A percentile compares a stretch with the other conserved stretches of the same genome.
phyloP scores from a whole-genome alignment of 2,797 vertebrate species.

The Anguilla marmorata region DNA sequence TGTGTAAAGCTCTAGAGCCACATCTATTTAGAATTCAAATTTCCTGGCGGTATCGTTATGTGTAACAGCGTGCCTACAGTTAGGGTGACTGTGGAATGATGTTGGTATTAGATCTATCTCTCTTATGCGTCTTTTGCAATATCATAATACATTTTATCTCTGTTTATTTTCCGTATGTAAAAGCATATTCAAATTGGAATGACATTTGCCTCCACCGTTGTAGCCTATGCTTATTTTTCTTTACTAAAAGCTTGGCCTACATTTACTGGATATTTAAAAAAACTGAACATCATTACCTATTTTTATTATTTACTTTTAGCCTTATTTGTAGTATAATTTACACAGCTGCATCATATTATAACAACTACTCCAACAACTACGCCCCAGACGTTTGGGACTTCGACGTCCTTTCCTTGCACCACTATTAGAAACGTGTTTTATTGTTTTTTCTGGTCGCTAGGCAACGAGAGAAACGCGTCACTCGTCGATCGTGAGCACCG shows the following conservation, averaged over 20 bases:
- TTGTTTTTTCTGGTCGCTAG: conserved; percentile 9
- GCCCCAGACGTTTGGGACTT: neutral
- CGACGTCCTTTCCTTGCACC: neutral
- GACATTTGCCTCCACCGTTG: neutral
- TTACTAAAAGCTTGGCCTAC: neutral
- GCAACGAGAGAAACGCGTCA: conserved; percentile 17
- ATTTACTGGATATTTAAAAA: neutral
- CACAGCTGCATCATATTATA: neutral
- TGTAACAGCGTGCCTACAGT: conserved; percentile 1
- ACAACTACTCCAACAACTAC: neutral
- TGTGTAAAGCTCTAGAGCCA: neutral
- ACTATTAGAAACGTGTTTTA: neutral
- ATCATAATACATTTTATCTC: no score
- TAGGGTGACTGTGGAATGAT: conserved; percentile 13
- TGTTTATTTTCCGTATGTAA: no score
- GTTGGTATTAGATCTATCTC: neutral
- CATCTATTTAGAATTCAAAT: conserved; percentile 18
- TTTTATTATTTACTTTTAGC: neutral
- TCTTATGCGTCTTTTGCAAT: conserved; percentile 1
- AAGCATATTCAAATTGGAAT: neutral
- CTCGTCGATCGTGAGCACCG: conserved; percentile 17
- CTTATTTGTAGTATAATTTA: neutral
- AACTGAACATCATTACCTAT: neutral
- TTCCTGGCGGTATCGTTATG: conserved; percentile 14
- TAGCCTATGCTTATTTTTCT: neutral